phyloP scores from a whole-genome alignment of 2,888 invertebrate species.

The Girardia tigrina region DNA sequence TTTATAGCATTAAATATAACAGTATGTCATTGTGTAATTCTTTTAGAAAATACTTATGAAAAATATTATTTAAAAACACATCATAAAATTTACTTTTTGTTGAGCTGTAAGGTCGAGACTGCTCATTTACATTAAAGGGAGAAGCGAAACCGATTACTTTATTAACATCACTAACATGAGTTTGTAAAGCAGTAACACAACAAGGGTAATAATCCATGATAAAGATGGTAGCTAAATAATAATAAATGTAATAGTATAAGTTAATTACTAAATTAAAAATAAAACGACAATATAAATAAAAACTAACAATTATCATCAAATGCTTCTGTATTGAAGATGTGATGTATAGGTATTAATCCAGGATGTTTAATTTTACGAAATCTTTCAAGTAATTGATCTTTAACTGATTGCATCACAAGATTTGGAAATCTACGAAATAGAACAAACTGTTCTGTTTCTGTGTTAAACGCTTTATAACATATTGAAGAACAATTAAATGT shows the following conservation, averaged over 20 bases:
- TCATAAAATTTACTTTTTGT: conserved; percentile 29
- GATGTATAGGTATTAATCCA: conserved; percentile 77
- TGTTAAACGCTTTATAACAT: conserved; percentile 66
- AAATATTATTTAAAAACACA: background rate
- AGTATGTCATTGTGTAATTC: too few relatives aligned
- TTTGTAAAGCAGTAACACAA: conserved; percentile 69
- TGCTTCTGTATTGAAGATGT: conserved; percentile 81
- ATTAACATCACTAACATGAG: conserved; percentile 58
- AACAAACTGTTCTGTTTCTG: conserved; percentile 40
- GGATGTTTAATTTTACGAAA: conserved; percentile 57
- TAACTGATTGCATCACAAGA: background rate
- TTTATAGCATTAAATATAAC: too few relatives aligned
- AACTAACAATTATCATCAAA: conserved; percentile 60
- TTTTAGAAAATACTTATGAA: too few relatives aligned
- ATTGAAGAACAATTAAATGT: conserved; percentile 65
- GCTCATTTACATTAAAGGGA: conserved; percentile 41
- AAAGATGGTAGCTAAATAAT: conserved; percentile 69
- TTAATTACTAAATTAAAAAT: background rate
- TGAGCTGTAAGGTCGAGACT: conserved; percentile 39
- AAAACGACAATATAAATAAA: background rate
- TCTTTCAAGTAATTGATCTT: conserved; percentile 31
- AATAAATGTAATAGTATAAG: background rate
- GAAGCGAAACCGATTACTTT: conserved; percentile 43
- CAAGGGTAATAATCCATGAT: conserved; percentile 88
- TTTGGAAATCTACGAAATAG: conserved; percentile 31